Percentiles rank a stretch among this genome's conserved stretches.
Conservation (phyloP, 1,140 invertebrate species). For the Ooceraea biroi region DNA sequence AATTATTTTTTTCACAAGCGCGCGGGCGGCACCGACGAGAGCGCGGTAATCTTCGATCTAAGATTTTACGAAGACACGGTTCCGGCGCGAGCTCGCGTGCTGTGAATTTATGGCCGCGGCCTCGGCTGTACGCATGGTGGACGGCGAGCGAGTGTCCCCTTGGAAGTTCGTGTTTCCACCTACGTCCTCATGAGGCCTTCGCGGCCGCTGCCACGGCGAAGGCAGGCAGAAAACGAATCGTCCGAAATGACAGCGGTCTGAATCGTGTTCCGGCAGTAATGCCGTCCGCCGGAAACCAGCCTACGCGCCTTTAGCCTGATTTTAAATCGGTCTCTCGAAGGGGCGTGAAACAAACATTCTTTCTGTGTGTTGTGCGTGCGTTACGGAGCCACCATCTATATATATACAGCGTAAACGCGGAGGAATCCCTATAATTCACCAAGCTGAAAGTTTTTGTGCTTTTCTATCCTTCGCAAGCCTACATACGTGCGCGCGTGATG, state of each 20-base stretch:
- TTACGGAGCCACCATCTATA: neutral
- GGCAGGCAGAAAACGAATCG: constrained; percentile 69
- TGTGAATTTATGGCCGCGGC: constrained; percentile 75
- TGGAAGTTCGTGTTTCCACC: constrained; percentile 75
- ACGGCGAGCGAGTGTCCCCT: constrained; percentile 49
- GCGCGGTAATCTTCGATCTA: constrained; percentile 73
- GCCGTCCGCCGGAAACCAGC: constrained; percentile 53
- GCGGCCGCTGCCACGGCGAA: constrained; percentile 30
- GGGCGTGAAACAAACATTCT: neutral
- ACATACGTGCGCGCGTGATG: neutral
- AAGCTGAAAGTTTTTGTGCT: neutral
- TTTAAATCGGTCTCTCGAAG: constrained; percentile 36
- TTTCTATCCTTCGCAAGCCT: constrained; percentile 1
- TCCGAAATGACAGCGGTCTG: constrained; percentile 69
- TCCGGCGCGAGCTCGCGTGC: constrained; percentile 66
- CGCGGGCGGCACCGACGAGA: constrained; percentile 40
- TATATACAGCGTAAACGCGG: neutral
- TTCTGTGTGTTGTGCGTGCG: neutral
- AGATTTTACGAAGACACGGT: constrained; percentile 76
- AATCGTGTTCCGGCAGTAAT: constrained; percentile 64
- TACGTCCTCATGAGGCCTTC: constrained; percentile 62
- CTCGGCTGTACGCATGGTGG: constrained; percentile 60
- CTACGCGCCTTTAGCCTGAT: constrained; percentile 56
- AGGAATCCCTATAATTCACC: neutral
- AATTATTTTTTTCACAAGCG: constrained; percentile 72